Evolutionary conservation across 2,888 invertebrate genomes (phyloP), one percentile per base, ranked within the genome.

Genomic region (Synanthedon formicaeformis): DNA sequence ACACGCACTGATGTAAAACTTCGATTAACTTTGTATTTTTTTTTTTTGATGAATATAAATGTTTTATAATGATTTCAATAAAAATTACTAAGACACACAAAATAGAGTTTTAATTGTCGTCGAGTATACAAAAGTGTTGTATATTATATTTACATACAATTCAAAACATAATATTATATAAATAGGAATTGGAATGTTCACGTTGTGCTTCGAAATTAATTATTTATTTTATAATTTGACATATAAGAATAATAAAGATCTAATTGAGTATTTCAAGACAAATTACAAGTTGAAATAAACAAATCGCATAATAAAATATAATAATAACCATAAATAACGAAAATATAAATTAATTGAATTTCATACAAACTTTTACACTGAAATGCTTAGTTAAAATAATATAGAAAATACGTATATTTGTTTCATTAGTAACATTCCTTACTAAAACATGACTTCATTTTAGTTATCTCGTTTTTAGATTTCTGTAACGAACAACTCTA

Each of bases 61-160:
- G 62, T 75, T 69, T 61, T 66, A 60, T 62, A 68, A 67, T 58
- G 57, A 65, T 58, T 53, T 51, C 6, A 59, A 52, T 54, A 71
- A 75, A 76, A 66, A 57, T 51, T 55, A 61, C 61, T 61, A 11
- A 60, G 57, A 60, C 73, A 75, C 70, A 64, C 70, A 78, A 76
- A 76, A 76, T 75, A 78, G 69, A 61, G 63, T 75, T 78, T 79
- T 76, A 69, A 71, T 78, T 67, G 59, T 13, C 14, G 14, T 45
- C 5, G 1, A 23, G 23, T 18, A 49, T 49, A 49, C 49, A 49
- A 49, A 49, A 49, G 6, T 49, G 49, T 5, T 23, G 23, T 23
- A 5, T 23, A 23, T n/a, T 18, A 23, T 49, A 18, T 49, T 16
- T 16, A 14, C 12, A 10, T 49, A 18, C 8, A 49, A 49, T 49